Evolutionary conservation across 2,113 vertebrate genomes (phyloP).

Genomic region (Megaleporinus macrocephalus): DNA sequence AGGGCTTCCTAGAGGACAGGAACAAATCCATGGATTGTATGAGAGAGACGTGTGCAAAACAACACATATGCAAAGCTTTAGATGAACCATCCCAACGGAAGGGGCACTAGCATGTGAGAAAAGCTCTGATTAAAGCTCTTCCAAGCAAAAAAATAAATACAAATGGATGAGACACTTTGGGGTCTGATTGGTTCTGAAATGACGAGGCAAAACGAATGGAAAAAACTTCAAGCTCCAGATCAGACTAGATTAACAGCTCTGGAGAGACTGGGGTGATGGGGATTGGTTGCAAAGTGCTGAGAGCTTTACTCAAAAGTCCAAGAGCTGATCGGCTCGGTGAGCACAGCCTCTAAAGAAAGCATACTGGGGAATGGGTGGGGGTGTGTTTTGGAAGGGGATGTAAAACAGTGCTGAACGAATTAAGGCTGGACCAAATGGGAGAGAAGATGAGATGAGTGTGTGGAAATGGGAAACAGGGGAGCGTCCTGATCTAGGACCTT

Average conservation of each 20-base stretch:
- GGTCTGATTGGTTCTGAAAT: not conserved
- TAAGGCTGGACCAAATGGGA: slow-evolving; percentile 15
- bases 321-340: slow-evolving; percentile 3
- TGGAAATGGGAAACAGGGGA: slow-evolving; percentile 12
- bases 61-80: not conserved
- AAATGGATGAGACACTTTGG: not conserved
- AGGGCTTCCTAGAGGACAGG: too few relatives aligned
- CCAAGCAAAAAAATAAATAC: not conserved
- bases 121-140: not conserved
- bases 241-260: not conserved
- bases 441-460: slow-evolving; percentile 31
- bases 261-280: not conserved
- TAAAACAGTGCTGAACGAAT: not conserved
- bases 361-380: not conserved
- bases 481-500: slow-evolving; percentile 53
- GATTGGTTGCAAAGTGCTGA: not conserved
- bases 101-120: slow-evolving; percentile 5
- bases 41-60: too few relatives aligned
- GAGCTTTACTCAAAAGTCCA: not conserved
- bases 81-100: not conserved
- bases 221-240: not conserved
- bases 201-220: not conserved
- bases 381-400: not conserved
- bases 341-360: not conserved
- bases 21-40: too few relatives aligned